Evolutionary conservation across 2,113 vertebrate species (phyloP), one percentile per base, ranked within the genome.

Genomic region (Tupaia tana): DNA sequence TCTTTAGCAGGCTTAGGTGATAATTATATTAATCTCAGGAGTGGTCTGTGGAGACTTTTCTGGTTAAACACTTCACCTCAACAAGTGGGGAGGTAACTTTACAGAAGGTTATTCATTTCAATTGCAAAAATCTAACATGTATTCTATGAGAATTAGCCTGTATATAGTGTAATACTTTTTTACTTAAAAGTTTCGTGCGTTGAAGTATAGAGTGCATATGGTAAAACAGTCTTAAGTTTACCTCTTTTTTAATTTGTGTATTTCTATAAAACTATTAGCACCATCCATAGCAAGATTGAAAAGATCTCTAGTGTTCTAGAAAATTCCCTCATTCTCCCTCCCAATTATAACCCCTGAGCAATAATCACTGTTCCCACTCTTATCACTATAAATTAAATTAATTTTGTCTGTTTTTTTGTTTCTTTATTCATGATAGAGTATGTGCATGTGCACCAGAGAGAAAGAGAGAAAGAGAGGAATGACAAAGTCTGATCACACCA

Each of bases 51-150:
- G 70, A 79, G 54, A 90, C 86, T 29, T 93, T 27, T 15, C 69
- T n/a, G 24, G 25, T 54, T 90, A 78, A 92, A 73, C n/a, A 69
- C 58, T 91, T 86, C 58, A 89, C 29, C 43, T 93, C 54, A 75
- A 29, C 19, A 83, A 43, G 24, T 93, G 19, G 66, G 54, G 10
- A 77, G 93, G 25, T 93, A 66, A 73, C 24, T 70, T 94, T 78
- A 86, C 54, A 84, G 79, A 86, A 87, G 69, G 18, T 20, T 90
- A 52, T 83, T 78, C 18, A 90, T 64, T 93, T 88, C 16, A 10
- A 75, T 63, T 92, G 86, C 25, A 87, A 12, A 12, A 81, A 29
- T 54, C 29, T 70, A 86, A 31, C 11, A 6, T 75, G 10, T 29
- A 63, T 54, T 54, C 27, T 16, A 12, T 70, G 61, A 52, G 24